Conservation (phyloP, 2,888 invertebrate species). For the Ommatoiulus sabulosus region DNA sequence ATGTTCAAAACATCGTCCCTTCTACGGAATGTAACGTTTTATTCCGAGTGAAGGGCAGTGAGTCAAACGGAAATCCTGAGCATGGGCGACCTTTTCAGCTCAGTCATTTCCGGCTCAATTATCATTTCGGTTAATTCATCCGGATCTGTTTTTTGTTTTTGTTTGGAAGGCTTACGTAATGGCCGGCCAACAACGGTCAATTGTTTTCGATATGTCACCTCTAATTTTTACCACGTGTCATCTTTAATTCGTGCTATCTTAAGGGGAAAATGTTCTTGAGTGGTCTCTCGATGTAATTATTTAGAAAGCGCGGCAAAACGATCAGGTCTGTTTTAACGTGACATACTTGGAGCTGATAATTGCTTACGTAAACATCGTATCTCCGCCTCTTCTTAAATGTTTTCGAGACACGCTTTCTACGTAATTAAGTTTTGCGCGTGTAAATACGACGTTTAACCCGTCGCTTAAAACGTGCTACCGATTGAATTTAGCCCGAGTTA, state of each 20-base stretch:
- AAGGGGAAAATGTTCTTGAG: slow-evolving; percentile 13
- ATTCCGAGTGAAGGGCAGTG: neutral
- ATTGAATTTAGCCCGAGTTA: neutral
- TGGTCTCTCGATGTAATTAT: neutral
- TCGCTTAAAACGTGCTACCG: neutral
- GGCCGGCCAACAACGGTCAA: neutral
- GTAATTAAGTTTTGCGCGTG: neutral
- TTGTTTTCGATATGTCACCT: slow-evolving; percentile 24
- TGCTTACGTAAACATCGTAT: neutral
- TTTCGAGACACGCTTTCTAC: neutral
- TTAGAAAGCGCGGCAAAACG: neutral
- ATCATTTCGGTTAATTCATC: slow-evolving; percentile 23
- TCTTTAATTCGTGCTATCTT: slow-evolving; percentile 17
- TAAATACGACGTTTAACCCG: neutral
- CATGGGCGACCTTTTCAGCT: neutral
- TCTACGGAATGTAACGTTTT: neutral
- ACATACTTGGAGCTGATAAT: neutral
- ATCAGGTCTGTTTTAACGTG: slow-evolving; percentile 5
- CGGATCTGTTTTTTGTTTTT: neutral
- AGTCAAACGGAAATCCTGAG: slow-evolving; percentile 9
- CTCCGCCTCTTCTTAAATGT: neutral
- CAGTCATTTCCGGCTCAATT: slow-evolving; percentile 34
- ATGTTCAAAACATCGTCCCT: neutral
- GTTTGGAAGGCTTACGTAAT: neutral
- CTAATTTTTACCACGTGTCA: neutral